These are phyloP conservation scores for Bathybates hornii DNA, from an alignment of 2,113 vertebrate species.

Conservation along the genomic window DNA sequence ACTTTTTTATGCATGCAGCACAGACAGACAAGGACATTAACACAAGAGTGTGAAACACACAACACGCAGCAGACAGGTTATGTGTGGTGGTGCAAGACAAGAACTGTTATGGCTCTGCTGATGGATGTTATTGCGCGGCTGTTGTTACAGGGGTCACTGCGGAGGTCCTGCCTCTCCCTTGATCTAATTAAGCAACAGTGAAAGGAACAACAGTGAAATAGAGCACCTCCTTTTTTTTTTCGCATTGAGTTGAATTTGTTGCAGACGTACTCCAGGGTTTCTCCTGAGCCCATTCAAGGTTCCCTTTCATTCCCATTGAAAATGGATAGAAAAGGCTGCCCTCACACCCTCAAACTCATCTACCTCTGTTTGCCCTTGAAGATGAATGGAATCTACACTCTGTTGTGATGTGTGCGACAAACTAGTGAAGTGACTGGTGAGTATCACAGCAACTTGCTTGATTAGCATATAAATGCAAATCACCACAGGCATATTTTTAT, in stretches of 20 bases:
- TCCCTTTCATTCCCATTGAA: background rate
- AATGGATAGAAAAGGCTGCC: background rate
- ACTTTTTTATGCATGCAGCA: background rate
- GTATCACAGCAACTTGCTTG: background rate
- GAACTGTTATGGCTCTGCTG: background rate
- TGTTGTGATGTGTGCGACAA: background rate
- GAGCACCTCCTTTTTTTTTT: background rate
- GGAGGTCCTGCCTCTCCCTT: background rate
- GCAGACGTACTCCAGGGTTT: background rate
- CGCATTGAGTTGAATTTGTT: background rate
- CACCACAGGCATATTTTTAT: background rate
- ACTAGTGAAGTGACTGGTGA: background rate
- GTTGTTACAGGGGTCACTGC: background rate
- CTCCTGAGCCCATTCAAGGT: background rate
- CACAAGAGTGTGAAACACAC: background rate
- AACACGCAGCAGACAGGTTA: background rate
- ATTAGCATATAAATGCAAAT: background rate
- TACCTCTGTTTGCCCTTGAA: background rate
- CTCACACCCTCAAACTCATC: background rate
- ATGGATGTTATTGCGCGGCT: conserved; percentile 1
- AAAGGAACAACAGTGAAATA: background rate
- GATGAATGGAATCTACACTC: background rate
- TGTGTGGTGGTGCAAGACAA: background rate
- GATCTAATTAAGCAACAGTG: conserved; percentile 3
- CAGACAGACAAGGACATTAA: background rate